Base-by-base conservation (phyloP, 2,797 vertebrate species). In the Periophthalmus magnuspinnatus region DNA sequence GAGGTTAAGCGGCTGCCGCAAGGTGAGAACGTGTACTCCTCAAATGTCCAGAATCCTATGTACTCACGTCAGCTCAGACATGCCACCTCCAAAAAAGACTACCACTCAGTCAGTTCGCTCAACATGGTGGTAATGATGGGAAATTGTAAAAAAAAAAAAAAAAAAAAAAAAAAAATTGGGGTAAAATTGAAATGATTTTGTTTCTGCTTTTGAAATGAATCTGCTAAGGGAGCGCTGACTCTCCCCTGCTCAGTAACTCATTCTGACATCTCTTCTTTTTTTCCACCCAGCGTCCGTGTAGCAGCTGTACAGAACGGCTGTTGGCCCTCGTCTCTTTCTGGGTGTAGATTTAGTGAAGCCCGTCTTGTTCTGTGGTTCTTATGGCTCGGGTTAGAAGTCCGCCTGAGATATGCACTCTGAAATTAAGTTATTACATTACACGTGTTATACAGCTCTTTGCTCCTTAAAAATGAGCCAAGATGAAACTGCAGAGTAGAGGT, bases 381-480 rank as follows among this genome's bases (percentile, higher is more conserved):
- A 32, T 70, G 86, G 83, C 86, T 88, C 81, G 77, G 77, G 79
- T 74, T 72, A 9, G 59, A 73, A 70, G 74, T 72, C 75, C 0
- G 75, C 79, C 81, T 80, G 82, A 87, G 72, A 82, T 74, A 61
- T 45, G 41, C 3, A 74, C 59, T 74, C 65, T 79, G 61, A 82
- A 70, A 69, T 55, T n/a, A 83, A 69, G 52, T 80, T 71, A 56
- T 67, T 59, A 71, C 57, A 45, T 80, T 71, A 84, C 72, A 84
- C 34, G 71, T 56, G 76, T 69, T 80, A 74, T 75, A 33, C 33
- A 36, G 57, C 10, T 78, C n/a, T 65, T 28, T 76, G 60, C 77
- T 77, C 70, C 79, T 77, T 74, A 75, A 72, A 81, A 65, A 71
- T 82, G 45, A 79, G 8, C 67, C 75, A 72, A 68, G 58, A 65